Evolutionary conservation across 2,888 invertebrate species (phyloP).

Genomic region (Lottia scabra): DNA sequence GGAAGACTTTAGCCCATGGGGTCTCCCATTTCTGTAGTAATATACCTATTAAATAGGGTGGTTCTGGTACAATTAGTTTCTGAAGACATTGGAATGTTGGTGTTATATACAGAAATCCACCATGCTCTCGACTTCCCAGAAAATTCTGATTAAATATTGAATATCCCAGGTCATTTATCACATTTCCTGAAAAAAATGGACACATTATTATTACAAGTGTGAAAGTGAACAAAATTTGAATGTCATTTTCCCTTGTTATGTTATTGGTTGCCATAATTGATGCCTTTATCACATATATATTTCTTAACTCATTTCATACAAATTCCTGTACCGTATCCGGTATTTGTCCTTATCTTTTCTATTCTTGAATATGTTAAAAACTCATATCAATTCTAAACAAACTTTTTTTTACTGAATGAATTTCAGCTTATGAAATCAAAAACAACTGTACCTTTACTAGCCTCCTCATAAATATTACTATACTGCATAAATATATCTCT

Average conservation of each 20-base stretch:
- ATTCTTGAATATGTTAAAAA: too few relatives aligned
- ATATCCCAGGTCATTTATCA: slow-evolving; percentile 79
- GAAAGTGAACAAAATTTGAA: too few relatives aligned
- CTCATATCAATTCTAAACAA: too few relatives aligned
- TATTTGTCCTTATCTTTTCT: too few relatives aligned
- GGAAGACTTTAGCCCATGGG: slow-evolving; percentile 85
- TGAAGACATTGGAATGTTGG: slow-evolving; percentile 86
- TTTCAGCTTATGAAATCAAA: too few relatives aligned
- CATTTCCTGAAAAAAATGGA: slow-evolving; percentile 73
- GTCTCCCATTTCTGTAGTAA: slow-evolving; percentile 85
- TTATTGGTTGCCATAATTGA: too few relatives aligned
- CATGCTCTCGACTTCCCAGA: slow-evolving; percentile 68
- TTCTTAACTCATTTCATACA: too few relatives aligned
- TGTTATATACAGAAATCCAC: slow-evolving; percentile 85
- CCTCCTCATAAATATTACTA: slow-evolving; percentile 77
- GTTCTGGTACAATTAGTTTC: slow-evolving; percentile 80
- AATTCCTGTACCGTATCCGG: too few relatives aligned
- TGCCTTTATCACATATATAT: too few relatives aligned
- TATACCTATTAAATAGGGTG: slow-evolving; percentile 83
- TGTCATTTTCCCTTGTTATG: too few relatives aligned
- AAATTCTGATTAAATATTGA: slow-evolving; percentile 75
- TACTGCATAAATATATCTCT: slow-evolving; percentile 83
- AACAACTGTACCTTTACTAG: slow-evolving; percentile 67
- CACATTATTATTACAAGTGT: too few relatives aligned
- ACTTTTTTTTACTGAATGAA: too few relatives aligned